Percentiles rank a stretch among this genome's conserved stretches.
Conservation (phyloP, 2,113 vertebrate species). For the Malurus alboscapulatus region DNA sequence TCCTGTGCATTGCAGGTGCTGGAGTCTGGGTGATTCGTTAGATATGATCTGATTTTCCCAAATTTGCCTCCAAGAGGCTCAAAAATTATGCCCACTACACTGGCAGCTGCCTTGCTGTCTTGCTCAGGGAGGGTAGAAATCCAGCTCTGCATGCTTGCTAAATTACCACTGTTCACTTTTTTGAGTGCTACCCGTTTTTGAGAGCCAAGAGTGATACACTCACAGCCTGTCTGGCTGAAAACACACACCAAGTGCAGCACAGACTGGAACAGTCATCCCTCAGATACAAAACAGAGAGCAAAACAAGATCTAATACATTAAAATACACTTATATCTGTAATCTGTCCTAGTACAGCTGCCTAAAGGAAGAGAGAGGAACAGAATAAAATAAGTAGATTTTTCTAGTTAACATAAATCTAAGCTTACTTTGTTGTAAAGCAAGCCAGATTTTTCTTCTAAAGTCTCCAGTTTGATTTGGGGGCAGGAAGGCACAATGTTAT, state of each 20-base stretch:
- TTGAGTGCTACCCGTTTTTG: neutral
- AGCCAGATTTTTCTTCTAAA: neutral
- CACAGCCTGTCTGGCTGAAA: neutral
- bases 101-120: neutral
- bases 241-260: rapidly evolving
- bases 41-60: neutral
- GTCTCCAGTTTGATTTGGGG: neutral
- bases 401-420: neutral
- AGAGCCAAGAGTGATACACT: neutral
- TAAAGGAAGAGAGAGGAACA: neutral
- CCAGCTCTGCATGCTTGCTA: neutral
- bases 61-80: neutral
- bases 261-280: neutral
- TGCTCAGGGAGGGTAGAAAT: rapidly evolving
- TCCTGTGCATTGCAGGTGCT: neutral
- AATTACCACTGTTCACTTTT: neutral
- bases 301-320: neutral
- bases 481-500: neutral
- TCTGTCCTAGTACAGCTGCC: neutral
- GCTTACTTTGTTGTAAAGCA: neutral
- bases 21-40: neutral
- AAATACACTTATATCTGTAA: neutral
- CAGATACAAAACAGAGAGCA: neutral
- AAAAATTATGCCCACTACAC: neutral
- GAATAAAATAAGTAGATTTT: neutral